A percentile compares a stretch with the other conserved stretches of the same genome.
Conservation (phyloP, 2,888 invertebrate genomes). For the Heteromurus nitidus region DNA sequence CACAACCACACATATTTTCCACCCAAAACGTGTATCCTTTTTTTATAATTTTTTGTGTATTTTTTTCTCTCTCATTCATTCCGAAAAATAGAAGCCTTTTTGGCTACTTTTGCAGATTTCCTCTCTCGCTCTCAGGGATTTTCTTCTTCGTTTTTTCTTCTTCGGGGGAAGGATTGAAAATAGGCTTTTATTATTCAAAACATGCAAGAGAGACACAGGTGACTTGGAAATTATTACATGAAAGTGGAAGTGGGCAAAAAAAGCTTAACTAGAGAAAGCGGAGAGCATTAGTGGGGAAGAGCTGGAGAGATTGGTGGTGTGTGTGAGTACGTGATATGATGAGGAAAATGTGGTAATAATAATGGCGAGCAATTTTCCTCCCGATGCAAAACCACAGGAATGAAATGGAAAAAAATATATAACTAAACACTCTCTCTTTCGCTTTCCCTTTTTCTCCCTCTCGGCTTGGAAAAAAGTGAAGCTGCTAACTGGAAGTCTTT, state of each 20-base stretch:
- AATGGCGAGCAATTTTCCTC: not conserved
- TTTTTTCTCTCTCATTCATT: not conserved
- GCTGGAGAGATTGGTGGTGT: too few species aligned
- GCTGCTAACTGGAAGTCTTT: too few species aligned
- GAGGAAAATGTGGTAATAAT: not conserved
- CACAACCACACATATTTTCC: too few species aligned
- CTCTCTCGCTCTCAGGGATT: slow-evolving; percentile 26
- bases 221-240: slow-evolving; percentile 48
- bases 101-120: slow-evolving; percentile 29
- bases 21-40: too few species aligned
- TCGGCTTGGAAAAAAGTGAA: too few species aligned
- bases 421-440: slow-evolving; percentile 24
- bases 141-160: too few species aligned
- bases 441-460: too few species aligned
- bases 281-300: too few species aligned
- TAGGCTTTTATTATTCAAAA: slow-evolving; percentile 57
- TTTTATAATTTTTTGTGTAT: too few species aligned
- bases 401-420: slow-evolving; percentile 35
- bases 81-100: not conserved
- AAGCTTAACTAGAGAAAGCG: not conserved
- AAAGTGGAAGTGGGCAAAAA: not conserved
- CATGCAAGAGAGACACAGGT: slow-evolving; percentile 50
- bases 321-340: not conserved
- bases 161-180: slow-evolving; percentile 47
- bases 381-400: not conserved